These are phyloP conservation scores for Pachydiplax longipennis DNA, from an alignment of 2,888 invertebrate genomes.

Conservation along the genomic window DNA sequence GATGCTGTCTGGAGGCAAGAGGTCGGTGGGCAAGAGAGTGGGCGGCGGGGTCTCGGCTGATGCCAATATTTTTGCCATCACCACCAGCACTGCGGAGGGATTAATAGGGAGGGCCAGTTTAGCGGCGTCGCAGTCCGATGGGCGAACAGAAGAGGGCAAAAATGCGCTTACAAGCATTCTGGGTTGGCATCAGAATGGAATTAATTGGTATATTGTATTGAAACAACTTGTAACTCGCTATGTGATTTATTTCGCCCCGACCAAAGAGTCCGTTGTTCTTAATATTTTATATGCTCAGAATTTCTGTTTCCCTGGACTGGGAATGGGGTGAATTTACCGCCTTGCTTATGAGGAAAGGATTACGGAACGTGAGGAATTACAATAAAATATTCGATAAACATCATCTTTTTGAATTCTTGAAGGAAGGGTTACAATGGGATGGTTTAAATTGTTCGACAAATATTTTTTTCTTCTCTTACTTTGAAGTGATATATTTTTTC, in stretches of 20 bases:
- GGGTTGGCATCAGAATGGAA: background rate
- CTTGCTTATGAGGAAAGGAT: background rate
- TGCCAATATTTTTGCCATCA: constrained; percentile 1
- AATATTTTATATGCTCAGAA: background rate
- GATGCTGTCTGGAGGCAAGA: background rate
- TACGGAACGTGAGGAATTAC: background rate
- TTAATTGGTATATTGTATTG: background rate
- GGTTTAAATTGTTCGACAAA: no score
- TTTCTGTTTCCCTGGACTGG: background rate
- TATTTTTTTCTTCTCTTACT: no score
- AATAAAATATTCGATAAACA: background rate
- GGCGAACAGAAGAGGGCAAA: background rate
- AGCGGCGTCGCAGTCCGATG: background rate
- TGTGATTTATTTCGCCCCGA: background rate
- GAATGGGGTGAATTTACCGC: background rate
- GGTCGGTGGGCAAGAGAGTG: background rate
- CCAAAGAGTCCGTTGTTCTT: background rate
- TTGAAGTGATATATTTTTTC: no score
- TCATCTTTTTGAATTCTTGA: background rate
- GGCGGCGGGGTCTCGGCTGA: background rate
- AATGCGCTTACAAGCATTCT: background rate
- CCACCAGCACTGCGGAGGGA: background rate
- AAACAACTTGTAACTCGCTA: background rate
- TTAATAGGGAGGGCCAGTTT: background rate
- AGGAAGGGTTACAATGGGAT: background rate